A percentile compares a stretch with the other conserved stretches of the same genome.
Evolutionary conservation across 2,797 vertebrate species (phyloP).

Genomic region (Sardinella longiceps): DNA sequence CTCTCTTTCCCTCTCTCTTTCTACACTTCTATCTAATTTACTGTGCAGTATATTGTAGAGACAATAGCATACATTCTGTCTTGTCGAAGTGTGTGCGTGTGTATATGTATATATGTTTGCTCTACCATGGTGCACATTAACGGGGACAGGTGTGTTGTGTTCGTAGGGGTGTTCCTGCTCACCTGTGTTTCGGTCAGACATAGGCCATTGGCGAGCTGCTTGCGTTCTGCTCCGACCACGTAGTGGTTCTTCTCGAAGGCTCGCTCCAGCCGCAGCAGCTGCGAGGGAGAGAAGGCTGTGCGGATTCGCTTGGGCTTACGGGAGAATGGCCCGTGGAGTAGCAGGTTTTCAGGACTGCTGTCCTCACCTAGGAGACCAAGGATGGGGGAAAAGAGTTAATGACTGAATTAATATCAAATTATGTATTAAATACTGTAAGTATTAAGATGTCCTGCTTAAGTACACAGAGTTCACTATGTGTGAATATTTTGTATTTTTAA

Average conservation of each 20-base stretch:
- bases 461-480: neutral
- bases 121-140: neutral
- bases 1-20: neutral
- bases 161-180: conserved; percentile 24
- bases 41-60: too few relatives aligned
- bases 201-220: conserved; percentile 66
- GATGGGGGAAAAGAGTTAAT: too few relatives aligned
- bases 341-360: conserved; percentile 61
- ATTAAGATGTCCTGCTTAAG: neutral
- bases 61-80: too few relatives aligned
- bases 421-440: too few relatives aligned
- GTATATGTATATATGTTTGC: neutral
- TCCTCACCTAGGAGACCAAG: conserved; percentile 60
- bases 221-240: conserved; percentile 67
- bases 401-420: neutral
- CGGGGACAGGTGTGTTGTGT: neutral
- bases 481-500: neutral
- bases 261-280: conserved; percentile 62
- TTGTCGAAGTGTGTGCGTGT: conserved; percentile 4
- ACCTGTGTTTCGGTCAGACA: conserved; percentile 71
- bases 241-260: conserved; percentile 70
- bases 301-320: conserved; percentile 65
- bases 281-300: conserved; percentile 65
- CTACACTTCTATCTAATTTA: neutral
- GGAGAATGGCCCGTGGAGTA: conserved; percentile 62